phyloP scores from a whole-genome alignment of 2,888 invertebrate species.

The Drosophila limbata region DNA sequence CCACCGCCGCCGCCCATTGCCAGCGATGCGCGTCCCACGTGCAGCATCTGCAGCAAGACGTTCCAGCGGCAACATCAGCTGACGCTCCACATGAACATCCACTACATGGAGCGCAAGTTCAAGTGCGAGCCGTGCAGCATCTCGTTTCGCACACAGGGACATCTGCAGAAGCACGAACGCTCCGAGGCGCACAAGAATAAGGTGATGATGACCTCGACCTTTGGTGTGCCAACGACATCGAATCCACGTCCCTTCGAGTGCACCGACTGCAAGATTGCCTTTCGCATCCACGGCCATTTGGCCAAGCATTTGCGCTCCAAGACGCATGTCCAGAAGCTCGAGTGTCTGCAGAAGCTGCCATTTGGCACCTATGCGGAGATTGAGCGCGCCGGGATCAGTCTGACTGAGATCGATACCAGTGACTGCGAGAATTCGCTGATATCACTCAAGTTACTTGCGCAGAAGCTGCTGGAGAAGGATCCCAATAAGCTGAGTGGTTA shows the following conservation, averaged over 20 bases:
- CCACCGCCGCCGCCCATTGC: conserved; percentile 81
- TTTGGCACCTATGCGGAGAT: conserved; percentile 97
- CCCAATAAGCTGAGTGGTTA: conserved; percentile 89
- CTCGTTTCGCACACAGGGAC: conserved; percentile 95
- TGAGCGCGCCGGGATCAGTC: conserved; percentile 94
- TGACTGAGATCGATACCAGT: conserved; percentile 97
- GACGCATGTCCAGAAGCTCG: conserved; percentile 97
- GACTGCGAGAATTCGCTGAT: conserved; percentile 97
- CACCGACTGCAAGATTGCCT: conserved; percentile 97
- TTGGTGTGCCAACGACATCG: conserved; percentile 92
- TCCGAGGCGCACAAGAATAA: conserved; percentile 97
- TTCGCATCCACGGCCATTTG: conserved; percentile 97
- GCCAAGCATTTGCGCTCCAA: conserved; percentile 98
- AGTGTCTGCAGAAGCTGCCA: conserved; percentile 96
- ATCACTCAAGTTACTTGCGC: conserved; percentile 93
- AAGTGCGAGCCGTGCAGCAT: conserved; percentile 96
- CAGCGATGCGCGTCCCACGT: conserved; percentile 90
- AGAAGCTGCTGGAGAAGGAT: conserved; percentile 93
- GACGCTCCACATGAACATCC: conserved; percentile 96
- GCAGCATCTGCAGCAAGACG: conserved; percentile 95
- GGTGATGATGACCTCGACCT: conserved; percentile 94
- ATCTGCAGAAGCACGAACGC: conserved; percentile 96
- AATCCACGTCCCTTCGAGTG: conserved; percentile 99
- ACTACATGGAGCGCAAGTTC: conserved; percentile 96
- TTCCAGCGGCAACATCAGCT: conserved; percentile 97